Percentiles rank a stretch among this genome's conserved stretches.
These are phyloP conservation scores for Bombus turneri DNA, from an alignment of 1,140 invertebrate species.

Conservation along the genomic window DNA sequence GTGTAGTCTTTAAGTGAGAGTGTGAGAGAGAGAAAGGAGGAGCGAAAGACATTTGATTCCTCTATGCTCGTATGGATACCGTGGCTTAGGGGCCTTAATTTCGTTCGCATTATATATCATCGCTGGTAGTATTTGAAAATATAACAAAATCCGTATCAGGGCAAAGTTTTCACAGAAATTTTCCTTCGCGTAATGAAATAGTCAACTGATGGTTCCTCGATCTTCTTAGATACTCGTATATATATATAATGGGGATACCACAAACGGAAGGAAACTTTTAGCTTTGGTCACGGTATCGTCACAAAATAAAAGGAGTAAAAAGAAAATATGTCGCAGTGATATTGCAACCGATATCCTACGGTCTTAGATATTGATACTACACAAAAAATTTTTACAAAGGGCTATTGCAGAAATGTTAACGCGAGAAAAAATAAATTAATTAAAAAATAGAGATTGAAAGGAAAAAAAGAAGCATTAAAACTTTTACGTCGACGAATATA, in stretches of 20 bases:
- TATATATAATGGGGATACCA: conserved; percentile 16
- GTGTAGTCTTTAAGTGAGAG: conserved; percentile 68
- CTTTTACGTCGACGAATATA: conserved; percentile 35
- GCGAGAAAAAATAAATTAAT: conserved; percentile 21
- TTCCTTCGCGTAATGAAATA: conserved; percentile 15
- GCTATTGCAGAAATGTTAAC: conserved; percentile 36
- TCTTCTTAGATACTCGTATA: conserved; percentile 31
- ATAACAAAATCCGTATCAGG: conserved; percentile 2
- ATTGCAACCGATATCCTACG: conserved; percentile 40
- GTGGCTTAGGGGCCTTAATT: conserved; percentile 60
- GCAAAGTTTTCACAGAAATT: conserved; percentile 26
- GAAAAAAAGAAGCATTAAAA: neutral
- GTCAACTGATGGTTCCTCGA: conserved; percentile 20
- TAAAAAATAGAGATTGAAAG: conserved; percentile 13
- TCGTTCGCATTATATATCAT: conserved; percentile 50
- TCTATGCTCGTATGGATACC: conserved; percentile 59
- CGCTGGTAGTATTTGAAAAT: conserved; percentile 38
- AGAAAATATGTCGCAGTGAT: conserved; percentile 51
- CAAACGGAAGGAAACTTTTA: conserved; percentile 22
- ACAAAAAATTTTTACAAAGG: conserved; percentile 46
- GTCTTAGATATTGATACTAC: conserved; percentile 34
- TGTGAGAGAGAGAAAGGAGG: conserved; percentile 42
- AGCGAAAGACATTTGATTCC: conserved; percentile 53
- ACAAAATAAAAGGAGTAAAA: conserved; percentile 32
- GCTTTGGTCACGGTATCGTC: conserved; percentile 57